Conservation (phyloP, 2,888 invertebrate species). For the Rotaria socialis region DNA sequence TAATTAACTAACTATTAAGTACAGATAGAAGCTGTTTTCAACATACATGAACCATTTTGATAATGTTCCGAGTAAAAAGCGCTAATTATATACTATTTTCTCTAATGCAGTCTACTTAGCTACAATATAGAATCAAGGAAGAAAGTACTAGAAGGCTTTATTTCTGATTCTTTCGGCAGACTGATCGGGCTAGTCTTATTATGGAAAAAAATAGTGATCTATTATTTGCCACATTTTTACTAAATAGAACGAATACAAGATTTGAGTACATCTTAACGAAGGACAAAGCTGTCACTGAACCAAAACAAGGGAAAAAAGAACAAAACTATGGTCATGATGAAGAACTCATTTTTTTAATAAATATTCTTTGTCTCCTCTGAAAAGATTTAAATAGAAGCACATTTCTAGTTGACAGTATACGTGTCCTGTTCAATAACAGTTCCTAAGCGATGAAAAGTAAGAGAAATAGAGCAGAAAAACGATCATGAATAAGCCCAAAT, state of each 20-base stretch:
- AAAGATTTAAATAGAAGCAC: neutral
- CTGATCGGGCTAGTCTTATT: neutral
- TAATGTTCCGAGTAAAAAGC: neutral
- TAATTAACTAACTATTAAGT: neutral
- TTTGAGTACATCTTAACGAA: neutral
- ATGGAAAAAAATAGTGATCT: neutral
- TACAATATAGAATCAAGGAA: neutral
- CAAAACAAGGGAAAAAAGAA: neutral
- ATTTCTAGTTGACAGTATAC: neutral
- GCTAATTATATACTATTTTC: constrained; percentile 5
- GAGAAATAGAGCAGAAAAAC: neutral
- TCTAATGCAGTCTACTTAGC: neutral
- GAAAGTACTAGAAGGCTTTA: neutral
- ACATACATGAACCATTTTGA: neutral
- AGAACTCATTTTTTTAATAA: neutral
- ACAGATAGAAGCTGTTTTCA: neutral
- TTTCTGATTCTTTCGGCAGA: neutral
- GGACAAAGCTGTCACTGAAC: neutral
- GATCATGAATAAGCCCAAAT: neutral
- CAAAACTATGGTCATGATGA: neutral
- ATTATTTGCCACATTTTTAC: neutral
- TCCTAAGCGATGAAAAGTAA: neutral
- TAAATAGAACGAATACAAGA: neutral
- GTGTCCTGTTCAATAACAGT: constrained; percentile 13
- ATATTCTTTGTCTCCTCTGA: neutral